Conservation (phyloP, 2,113 vertebrate species). For the Gymnogyps californianus region DNA sequence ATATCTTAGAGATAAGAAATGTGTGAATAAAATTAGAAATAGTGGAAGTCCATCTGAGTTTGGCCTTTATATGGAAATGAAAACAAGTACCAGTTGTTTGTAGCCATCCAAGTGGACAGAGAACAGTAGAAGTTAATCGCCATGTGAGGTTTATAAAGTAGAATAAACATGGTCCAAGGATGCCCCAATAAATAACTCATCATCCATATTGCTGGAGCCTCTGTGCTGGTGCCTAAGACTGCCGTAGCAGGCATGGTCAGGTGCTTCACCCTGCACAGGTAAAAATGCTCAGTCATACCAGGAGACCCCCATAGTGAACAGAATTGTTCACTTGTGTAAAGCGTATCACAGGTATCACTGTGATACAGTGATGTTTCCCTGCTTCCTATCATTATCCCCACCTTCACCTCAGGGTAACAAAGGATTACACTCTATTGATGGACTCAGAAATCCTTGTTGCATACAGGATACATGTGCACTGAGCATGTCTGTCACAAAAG, state of each 20-base stretch:
- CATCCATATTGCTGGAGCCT: neutral
- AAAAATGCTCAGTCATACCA: neutral
- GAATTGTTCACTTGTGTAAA: neutral
- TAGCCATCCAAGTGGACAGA: neutral
- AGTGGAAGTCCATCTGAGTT: neutral
- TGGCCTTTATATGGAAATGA: neutral
- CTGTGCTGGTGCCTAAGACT: neutral
- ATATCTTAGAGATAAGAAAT: neutral
- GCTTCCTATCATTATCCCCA: neutral
- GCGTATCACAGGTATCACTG: neutral
- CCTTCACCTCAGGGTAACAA: neutral
- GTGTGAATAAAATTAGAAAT: neutral
- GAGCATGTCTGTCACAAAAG: neutral
- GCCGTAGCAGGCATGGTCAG: neutral
- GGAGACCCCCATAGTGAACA: neutral
- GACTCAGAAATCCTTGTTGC: neutral
- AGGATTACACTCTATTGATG: neutral
- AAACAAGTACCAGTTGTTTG: neutral
- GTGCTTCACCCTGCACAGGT: neutral
- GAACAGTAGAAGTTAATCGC: neutral
- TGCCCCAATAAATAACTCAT: neutral
- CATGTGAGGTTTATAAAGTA: neutral
- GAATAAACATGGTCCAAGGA: neutral
- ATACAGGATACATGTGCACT: neutral
- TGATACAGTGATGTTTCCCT: neutral